phyloP scores from a whole-genome alignment of 2,888 invertebrate species.

The Homarus gammarus region DNA sequence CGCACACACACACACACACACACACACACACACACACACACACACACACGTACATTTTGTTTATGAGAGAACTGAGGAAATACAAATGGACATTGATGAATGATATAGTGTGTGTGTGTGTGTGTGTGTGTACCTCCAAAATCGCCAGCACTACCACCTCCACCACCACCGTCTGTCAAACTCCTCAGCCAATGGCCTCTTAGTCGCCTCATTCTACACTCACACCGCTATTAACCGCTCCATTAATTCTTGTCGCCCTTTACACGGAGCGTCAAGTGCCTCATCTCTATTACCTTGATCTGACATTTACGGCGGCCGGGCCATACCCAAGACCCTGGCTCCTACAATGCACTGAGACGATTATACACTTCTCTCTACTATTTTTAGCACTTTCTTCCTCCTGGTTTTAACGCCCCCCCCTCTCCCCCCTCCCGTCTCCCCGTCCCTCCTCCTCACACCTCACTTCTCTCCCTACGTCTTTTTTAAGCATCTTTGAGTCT shows the following conservation, averaged over 20 bases:
- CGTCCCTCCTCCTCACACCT: too few species aligned
- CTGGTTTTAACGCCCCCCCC: too few species aligned
- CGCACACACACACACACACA: too few species aligned
- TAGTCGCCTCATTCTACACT: slow-evolving; percentile 14
- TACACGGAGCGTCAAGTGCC: background rate
- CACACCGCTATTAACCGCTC: slow-evolving; percentile 24
- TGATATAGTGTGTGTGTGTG: background rate
- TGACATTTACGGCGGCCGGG: slow-evolving; percentile 27
- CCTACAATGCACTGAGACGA: background rate
- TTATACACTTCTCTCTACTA: background rate
- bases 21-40: too few species aligned
- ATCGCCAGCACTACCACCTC: too few species aligned
- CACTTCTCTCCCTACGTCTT: too few species aligned
- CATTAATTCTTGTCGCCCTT: slow-evolving; percentile 45
- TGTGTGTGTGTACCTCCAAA: background rate
- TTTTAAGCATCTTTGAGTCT: too few species aligned
- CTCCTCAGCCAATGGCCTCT: slow-evolving; percentile 6
- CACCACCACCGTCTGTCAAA: background rate
- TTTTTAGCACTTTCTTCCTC: too few species aligned
- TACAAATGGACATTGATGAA: background rate
- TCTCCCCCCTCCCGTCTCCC: too few species aligned
- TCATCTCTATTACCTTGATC: slow-evolving; percentile 36
- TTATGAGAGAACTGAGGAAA: too few species aligned
- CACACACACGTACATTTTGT: background rate
- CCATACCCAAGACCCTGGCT: background rate